Evolutionary conservation across 2,888 invertebrate species (phyloP), one percentile per base, ranked within the genome.

Genomic region (Teleogryllus oceanicus): DNA sequence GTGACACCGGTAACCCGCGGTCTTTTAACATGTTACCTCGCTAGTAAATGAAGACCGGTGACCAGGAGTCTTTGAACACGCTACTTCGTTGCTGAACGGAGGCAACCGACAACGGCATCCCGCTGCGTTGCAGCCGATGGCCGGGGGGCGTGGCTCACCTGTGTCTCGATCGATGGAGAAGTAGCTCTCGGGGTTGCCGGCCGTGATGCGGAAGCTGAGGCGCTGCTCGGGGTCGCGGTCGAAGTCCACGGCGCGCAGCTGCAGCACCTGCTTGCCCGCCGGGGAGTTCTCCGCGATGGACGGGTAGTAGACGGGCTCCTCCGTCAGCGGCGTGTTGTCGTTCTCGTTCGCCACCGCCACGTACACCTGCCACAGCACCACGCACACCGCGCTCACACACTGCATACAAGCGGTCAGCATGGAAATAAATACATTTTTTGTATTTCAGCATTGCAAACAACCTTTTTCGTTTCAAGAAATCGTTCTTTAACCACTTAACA

Each of bases 301-400:
- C 4, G 94, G 94, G 86, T 92, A 92, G 89, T 98, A 98, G 81
- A 95, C 93, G 18, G 98, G 95, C 84, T 92, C 92, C 84, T 91
- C 91, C 82, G 97, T 96, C 87, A 97, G 90, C 79, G 99, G 99
- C 76, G 93, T 93, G 90, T 98, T 96, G 89, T 99, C 99, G 89
- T 99, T 99, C 85, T 94, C 95, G 88, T 99, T 97, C 84, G 92
- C 89, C 83, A 99, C 94, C 86, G 94, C 92, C 78, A 96, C 90
- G 86, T 92, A 95, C 77, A 96, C 92, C 93, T 94, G 86, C 16
- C 83, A 8, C 37, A 8, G 5, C 37, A 37, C 4, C 37, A 8
- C 37, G 5, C 80, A 84, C 78, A 80, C 80, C 83, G 80, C 83
- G n/a, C 37, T 37, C 37, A 37, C 37, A 8, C 8, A 8, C 8